Evolutionary conservation across 2,888 invertebrate species (phyloP), one percentile per base, ranked within the genome.

Genomic region (Pristionchus fissidentatus): DNA sequence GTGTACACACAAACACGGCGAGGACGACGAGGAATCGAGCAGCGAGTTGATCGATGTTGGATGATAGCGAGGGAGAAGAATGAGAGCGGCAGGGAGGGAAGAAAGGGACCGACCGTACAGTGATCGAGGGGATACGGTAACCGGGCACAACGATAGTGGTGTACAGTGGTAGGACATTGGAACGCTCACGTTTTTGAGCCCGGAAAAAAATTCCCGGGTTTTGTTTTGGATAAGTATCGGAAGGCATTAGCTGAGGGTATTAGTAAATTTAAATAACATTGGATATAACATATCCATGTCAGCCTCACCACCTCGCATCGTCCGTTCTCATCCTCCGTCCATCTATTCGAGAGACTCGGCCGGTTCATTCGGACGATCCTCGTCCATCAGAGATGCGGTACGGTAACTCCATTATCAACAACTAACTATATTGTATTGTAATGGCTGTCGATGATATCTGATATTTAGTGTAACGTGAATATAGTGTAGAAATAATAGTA

Each of bases 331-430:
- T 8, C 79, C 79, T 15, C 79, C 79, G 0, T 79, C 79, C 4
- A 79, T 79, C 7, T 79, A 55, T 41, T 79, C 79, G 15, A 38
- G 43, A 43, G 79, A 79, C 0, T 79, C 79, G 19, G 75, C 75
- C 1, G 38, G 41, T 41, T 79, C 79, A 22, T 79, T 79, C 19
- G 79, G 55, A 3, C 7, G 79, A 57, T 57, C 32, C 29, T 35
- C 15, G 4, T 79, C 79, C 32, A 35, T 79, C n/a, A 55, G 79
- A 0, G 55, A 79, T 79, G 57, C 79, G 26, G 79, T 79, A 79
- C 8, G 62, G n/a, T n/a, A n/a, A n/a, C n/a, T n/a, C n/a, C n/a
- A n/a, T n/a, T n/a, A n/a, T n/a, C n/a, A n/a, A n/a, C n/a, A n/a
- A n/a, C n/a, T n/a, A n/a, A n/a, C n/a, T n/a, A n/a, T 60, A 29